Conservation (phyloP, 2,113 vertebrate genomes). For the Pogona vitticeps region DNA sequence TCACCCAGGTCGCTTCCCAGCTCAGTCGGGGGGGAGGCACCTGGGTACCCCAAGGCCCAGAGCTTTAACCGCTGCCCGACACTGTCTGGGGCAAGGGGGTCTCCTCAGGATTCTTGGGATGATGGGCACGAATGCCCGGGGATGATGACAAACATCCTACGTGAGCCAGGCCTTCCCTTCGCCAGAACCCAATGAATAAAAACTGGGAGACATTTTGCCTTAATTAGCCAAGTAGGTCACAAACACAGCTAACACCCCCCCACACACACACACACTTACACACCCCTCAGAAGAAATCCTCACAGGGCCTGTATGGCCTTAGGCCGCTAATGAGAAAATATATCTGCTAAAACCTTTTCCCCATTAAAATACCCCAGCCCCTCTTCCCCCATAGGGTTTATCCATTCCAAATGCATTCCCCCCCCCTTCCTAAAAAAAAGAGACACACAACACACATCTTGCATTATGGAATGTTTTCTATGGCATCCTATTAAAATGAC, state of each 20-base stretch:
- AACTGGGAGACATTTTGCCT: slow-evolving; percentile 78
- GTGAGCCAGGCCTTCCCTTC: too few species aligned
- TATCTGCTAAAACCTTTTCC: slow-evolving; percentile 77
- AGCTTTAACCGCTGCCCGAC: too few species aligned
- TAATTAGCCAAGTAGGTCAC: slow-evolving; percentile 82
- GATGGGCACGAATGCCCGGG: background rate
- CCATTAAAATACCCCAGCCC: slow-evolving; percentile 77
- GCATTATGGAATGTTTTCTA: slow-evolving; percentile 75
- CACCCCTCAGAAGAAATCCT: too few species aligned
- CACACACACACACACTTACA: too few species aligned
- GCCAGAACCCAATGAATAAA: too few species aligned
- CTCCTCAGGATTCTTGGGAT: background rate
- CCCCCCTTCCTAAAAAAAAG: too few species aligned
- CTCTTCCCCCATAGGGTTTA: slow-evolving; percentile 76
- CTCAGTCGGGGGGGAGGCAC: too few species aligned
- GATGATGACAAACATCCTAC: too few species aligned
- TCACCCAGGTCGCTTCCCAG: too few species aligned
- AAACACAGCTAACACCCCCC: slow-evolving; percentile 65
- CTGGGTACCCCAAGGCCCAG: too few species aligned
- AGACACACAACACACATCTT: slow-evolving; percentile 55
- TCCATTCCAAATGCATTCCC: background rate
- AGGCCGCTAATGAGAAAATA: slow-evolving; percentile 82
- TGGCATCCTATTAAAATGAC: slow-evolving; percentile 80
- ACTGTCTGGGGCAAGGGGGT: too few species aligned
- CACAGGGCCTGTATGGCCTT: slow-evolving; percentile 63